Base-by-base conservation (phyloP, 2,888 invertebrate species). In the Parnassius orleans region DNA sequence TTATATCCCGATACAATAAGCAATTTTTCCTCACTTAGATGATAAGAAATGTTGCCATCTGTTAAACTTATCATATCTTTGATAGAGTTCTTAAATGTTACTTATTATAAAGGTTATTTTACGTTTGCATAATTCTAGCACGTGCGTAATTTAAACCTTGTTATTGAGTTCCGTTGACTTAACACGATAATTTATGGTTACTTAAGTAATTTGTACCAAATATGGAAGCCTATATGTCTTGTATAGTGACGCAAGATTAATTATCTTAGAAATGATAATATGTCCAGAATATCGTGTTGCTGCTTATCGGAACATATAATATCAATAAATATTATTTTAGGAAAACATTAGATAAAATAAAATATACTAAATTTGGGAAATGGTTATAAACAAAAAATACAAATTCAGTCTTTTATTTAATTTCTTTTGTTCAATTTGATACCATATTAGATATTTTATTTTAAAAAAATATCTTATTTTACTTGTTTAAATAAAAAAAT, bases 181-280 rank as follows among this genome's bases (percentile, higher is more conserved):
- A 73, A 75, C 74, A 73, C 69, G 70, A 74, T 78, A 77, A 78
- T 78, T 78, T 79, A 78, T 78, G 74, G 75, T 75, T 77, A 77
- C 78, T 73, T 78, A 72, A 73, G 74, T 75, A 73, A 72, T 72
- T 75, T 75, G 75, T 75, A 69, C 73, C 67, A 72, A 74, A 73
- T 71, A 68, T 70, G 69, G 70, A 68, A 74, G 71, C 73, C 69
- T 73, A 74, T 76, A 74, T 75, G 71, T 74, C 73, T 75, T 74
- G 75, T 71, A 74, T 73, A 70, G 73, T 71, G 75, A 72, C 72
- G 72, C 69, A 69, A 73, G 71, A 77, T 80, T 78, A 78, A 79
- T 79, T 78, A 77, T 73, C 52, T 2, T 57, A 52, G 43, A 64
- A 59, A 66, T 63, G 62, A 65, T 60, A 61, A 60, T 55, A 51